Conservation (phyloP, 2,797 vertebrate genomes). For the Leuciscus waleckii region DNA sequence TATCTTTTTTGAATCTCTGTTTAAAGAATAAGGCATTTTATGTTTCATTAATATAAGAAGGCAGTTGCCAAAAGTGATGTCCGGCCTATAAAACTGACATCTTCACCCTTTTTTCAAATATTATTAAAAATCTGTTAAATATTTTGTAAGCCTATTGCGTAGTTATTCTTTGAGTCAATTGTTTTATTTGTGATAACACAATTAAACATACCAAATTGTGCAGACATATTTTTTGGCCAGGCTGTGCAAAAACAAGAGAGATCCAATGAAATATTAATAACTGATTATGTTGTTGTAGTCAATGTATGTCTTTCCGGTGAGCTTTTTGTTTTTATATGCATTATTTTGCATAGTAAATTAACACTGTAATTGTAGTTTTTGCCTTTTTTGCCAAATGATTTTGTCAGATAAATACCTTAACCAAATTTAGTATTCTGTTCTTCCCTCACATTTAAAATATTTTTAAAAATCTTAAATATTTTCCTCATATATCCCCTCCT, state of each 20-base stretch:
- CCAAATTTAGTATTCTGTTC: too few species aligned
- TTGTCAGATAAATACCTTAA: too few species aligned
- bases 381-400: too few species aligned
- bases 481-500: too few species aligned
- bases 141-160: not conserved
- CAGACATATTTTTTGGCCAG: too few species aligned
- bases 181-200: not conserved
- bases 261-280: not conserved
- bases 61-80: not conserved
- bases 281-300: not conserved
- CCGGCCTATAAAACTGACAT: not conserved
- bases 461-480: too few species aligned
- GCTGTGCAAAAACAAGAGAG: not conserved
- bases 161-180: not conserved
- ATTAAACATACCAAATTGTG: not conserved
- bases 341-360: too few species aligned
- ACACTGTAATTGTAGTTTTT: too few species aligned
- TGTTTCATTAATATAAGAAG: not conserved
- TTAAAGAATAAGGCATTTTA: not conserved
- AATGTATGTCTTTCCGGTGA: not conserved
- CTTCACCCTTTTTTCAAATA: not conserved
- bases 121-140: not conserved
- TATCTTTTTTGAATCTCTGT: not conserved
- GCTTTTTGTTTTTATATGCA: too few species aligned
- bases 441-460: too few species aligned